phyloP scores from a whole-genome alignment of 2,888 invertebrate genomes.

The Drosophila colorata region DNA sequence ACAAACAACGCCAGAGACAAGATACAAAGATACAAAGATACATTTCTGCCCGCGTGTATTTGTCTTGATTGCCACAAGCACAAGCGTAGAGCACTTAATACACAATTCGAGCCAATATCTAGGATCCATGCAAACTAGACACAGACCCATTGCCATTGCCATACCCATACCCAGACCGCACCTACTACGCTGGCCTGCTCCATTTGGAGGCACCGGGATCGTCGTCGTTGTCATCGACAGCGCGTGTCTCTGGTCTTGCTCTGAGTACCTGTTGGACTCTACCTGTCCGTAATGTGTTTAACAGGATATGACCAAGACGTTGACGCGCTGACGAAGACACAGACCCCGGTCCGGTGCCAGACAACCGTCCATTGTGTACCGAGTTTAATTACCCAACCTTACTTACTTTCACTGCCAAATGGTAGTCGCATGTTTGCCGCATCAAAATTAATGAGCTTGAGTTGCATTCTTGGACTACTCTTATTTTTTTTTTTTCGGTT shows the following conservation, averaged over 20 bases:
- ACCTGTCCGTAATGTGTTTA: constrained; percentile 74
- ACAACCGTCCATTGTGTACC: constrained; percentile 46
- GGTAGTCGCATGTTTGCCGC: constrained; percentile 50
- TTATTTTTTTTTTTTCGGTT: background rate
- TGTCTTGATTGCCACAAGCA: constrained; percentile 56
- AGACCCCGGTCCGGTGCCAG: constrained; percentile 28
- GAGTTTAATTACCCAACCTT: constrained; percentile 67
- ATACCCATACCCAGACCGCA: constrained; percentile 57
- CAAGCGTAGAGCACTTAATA: constrained; percentile 49
- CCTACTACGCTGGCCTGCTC: constrained; percentile 54
- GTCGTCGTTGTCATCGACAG: constrained; percentile 38
- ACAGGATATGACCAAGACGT: constrained; percentile 71
- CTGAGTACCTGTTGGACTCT: constrained; percentile 60
- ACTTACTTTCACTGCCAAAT: constrained; percentile 72
- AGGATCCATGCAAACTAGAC: constrained; percentile 44
- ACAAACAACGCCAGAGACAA: constrained; percentile 51
- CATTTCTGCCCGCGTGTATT: constrained; percentile 44
- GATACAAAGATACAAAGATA: constrained; percentile 43
- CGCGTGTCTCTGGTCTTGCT: constrained; percentile 65
- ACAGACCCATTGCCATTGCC: constrained; percentile 12
- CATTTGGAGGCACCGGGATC: constrained; percentile 44
- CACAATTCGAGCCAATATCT: constrained; percentile 58
- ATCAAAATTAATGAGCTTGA: constrained; percentile 70
- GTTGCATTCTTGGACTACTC: constrained; percentile 8
- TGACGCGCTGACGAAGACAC: constrained; percentile 17